These are phyloP conservation scores for Danio tinwini DNA, from an alignment of 2,797 vertebrate genomes.

Conservation along the genomic window DNA sequence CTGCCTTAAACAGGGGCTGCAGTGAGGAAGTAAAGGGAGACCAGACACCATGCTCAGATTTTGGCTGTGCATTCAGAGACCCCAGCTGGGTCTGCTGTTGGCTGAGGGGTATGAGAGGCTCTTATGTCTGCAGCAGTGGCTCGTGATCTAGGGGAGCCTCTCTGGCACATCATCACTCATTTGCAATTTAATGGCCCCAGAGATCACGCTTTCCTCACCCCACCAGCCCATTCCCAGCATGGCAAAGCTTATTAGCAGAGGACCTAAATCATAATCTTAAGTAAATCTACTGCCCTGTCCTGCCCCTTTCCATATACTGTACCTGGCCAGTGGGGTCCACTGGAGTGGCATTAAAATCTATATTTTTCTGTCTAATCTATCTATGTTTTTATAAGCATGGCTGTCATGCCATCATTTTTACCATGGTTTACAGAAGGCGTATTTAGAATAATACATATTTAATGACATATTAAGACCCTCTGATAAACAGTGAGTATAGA, in stretches of 20 bases:
- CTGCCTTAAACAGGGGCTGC: not conserved
- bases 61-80: constrained; percentile 63
- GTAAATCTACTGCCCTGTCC: constrained; percentile 62
- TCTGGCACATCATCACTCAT: constrained; percentile 81
- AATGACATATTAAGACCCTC: no score
- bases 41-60: constrained; percentile 46
- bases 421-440: no score
- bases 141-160: constrained; percentile 74
- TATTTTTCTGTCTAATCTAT: no score
- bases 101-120: constrained; percentile 55
- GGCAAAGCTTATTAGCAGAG: constrained; percentile 79
- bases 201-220: constrained; percentile 72
- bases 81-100: constrained; percentile 72
- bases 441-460: no score
- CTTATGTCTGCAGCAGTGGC: constrained; percentile 69
- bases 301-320: constrained; percentile 54
- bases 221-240: constrained; percentile 71
- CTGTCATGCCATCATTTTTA: no score
- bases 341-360: not conserved
- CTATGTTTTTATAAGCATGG: no score
- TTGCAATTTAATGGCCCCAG: constrained; percentile 83
- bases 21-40: constrained; percentile 3
- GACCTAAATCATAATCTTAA: constrained; percentile 79
- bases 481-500: no score
- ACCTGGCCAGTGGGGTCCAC: not conserved